Percentiles rank a stretch among this genome's conserved stretches.
Conservation (phyloP, 2,113 vertebrate species). For the Telmatochromis sp. region DNA sequence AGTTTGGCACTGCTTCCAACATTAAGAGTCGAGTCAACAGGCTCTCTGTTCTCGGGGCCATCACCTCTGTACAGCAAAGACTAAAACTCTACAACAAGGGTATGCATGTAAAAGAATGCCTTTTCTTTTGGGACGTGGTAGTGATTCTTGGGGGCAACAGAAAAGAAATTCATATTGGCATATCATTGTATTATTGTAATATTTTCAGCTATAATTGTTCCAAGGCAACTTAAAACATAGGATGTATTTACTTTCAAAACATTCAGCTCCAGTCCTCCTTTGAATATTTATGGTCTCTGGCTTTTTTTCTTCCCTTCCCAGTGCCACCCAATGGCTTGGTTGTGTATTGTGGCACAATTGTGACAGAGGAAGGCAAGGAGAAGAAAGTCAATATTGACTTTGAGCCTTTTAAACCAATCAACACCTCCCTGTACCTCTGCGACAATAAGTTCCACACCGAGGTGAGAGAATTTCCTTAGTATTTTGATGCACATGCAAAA, state of each 20-base stretch:
- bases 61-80: conserved; percentile 99
- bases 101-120: conserved; percentile 41
- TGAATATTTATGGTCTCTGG: neutral
- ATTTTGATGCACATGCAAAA: neutral
- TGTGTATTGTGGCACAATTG: conserved; percentile 99
- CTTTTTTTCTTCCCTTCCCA: conserved; percentile 60
- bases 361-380: conserved; percentile 99
- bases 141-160: neutral
- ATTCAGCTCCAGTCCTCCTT: neutral
- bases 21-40: conserved; percentile 99
- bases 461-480: conserved; percentile 60
- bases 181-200: neutral
- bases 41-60: conserved; percentile 97
- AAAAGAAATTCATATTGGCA: neutral
- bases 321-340: conserved; percentile 99
- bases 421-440: conserved; percentile 98
- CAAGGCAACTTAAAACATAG: neutral
- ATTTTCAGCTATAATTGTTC: neutral
- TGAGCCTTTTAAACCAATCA: conserved; percentile 99
- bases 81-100: conserved; percentile 99
- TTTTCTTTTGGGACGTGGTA: neutral
- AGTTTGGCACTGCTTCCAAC: conserved; percentile 98
- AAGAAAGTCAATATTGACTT: conserved; percentile 99
- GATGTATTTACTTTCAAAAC: neutral
- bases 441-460: conserved; percentile 99